Evolutionary conservation across 2,797 vertebrate genomes (phyloP).

Genomic region (Enteromius unitaeniatus): DNA sequence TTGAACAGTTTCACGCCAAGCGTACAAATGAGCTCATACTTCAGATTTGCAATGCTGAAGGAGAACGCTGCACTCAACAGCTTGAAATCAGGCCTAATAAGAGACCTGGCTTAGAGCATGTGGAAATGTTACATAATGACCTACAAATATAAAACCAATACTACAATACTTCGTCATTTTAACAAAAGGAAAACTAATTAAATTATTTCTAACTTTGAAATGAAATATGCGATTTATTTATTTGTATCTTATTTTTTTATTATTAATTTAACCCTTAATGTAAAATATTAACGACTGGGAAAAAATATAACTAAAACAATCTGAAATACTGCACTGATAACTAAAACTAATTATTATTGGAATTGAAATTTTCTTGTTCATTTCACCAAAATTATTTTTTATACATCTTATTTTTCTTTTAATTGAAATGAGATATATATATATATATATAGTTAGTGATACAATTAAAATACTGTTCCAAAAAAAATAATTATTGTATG

Average conservation of each 20-base stretch:
- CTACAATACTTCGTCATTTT: background rate
- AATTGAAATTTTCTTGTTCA: background rate
- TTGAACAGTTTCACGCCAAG: background rate
- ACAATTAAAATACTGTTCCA: background rate
- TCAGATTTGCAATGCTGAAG: background rate
- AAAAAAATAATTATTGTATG: background rate
- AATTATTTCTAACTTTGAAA: too few species aligned
- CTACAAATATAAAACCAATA: background rate
- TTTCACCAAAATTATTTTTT: background rate
- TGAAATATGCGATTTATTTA: background rate
- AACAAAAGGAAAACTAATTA: background rate
- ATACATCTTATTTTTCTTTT: too few species aligned
- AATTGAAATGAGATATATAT: too few species aligned
- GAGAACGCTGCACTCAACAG: background rate
- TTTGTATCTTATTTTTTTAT: too few species aligned
- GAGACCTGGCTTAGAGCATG: background rate
- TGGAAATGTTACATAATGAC: background rate
- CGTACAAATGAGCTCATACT: background rate
- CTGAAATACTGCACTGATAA: too few species aligned
- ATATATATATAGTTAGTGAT: too few species aligned
- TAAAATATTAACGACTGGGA: too few species aligned
- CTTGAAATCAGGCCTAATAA: background rate
- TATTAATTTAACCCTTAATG: too few species aligned
- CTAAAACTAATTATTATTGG: too few species aligned
- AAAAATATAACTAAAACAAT: too few species aligned